Evolutionary conservation across 2,888 invertebrate genomes (phyloP), one percentile per base, ranked within the genome.

Genomic region (Chloroclysta siterata): DNA sequence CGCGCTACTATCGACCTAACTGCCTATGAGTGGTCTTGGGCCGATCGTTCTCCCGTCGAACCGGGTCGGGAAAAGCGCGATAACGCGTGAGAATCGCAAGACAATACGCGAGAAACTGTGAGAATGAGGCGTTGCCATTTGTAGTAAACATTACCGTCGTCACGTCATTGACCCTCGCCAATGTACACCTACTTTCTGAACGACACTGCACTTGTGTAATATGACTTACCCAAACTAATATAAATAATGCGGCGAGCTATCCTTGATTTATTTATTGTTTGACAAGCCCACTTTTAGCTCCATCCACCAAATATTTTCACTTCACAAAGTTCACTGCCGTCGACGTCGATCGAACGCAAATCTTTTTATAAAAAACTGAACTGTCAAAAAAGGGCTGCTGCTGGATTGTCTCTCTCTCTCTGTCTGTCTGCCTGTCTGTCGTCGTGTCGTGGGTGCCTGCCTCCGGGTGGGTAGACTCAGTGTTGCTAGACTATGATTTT

Each of bases 121-220:
- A 81, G 89, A 92, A 87, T 85, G 89, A 93, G 93, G 93, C 93
- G 93, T 93, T 93, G 92, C 90, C 93, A 86, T 90, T 85, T 69
- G 83, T 91, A 87, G 89, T 93, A 93, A 93, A 93, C 93, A 93
- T 76, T 79, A 73, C 64, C 77, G 90, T 54, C 47, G 48, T 91
- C 90, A 90, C 91, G 93, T 93, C 93, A 93, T 84, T 89, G 82
- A 84, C 85, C 84, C 83, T 65, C 69, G 62, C 63, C 62, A 64
- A 70, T 74, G 53, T 53, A 57, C 65, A 61, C 61, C 58, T 65
- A 65, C 75, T 79, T 80, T 78, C 72, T 69, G 78, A 77, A 79
- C 77, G 69, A 66, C 70, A 68, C 57, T 69, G 7, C 8, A 57
- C 17, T 62, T 57, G 22, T 65, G 73, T 72, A 71, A 53, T 69